These are phyloP conservation scores for Platalea minor DNA, from an alignment of 2,797 vertebrate genomes.

Conservation along the genomic window DNA sequence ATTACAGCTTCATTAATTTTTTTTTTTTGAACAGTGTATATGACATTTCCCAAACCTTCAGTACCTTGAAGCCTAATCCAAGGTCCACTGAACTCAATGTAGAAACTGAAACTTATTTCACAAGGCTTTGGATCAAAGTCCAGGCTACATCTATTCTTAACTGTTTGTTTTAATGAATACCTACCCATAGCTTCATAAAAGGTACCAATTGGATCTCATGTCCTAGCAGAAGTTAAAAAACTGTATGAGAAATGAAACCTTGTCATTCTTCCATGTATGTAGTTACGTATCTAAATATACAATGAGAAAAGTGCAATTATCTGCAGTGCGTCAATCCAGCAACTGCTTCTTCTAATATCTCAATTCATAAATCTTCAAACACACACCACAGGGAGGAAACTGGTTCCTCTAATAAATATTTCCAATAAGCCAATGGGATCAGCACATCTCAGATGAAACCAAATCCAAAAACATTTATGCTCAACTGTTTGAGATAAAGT, in stretches of 20 bases:
- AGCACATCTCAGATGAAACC: neutral
- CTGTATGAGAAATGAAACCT: neutral
- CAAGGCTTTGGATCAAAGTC: neutral
- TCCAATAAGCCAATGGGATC: neutral
- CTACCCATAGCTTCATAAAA: neutral
- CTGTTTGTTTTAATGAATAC: neutral
- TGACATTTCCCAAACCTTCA: neutral
- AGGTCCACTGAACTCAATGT: neutral
- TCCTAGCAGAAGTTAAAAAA: neutral
- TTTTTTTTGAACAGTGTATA: neutral
- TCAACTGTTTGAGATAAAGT: neutral
- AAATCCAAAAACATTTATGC: neutral
- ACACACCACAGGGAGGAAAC: neutral
- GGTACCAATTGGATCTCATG: neutral
- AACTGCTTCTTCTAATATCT: neutral
- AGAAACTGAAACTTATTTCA: neutral
- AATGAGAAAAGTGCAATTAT: neutral
- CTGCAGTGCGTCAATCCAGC: neutral
- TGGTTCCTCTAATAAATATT: conserved; percentile 12
- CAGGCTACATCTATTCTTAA: neutral
- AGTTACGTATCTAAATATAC: neutral
- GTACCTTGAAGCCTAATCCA: neutral
- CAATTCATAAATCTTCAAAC: neutral
- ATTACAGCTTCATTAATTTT: neutral
- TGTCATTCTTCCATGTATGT: neutral